Evolutionary conservation across 2,113 vertebrate genomes (phyloP).

Genomic region (Menidia beryllina): DNA sequence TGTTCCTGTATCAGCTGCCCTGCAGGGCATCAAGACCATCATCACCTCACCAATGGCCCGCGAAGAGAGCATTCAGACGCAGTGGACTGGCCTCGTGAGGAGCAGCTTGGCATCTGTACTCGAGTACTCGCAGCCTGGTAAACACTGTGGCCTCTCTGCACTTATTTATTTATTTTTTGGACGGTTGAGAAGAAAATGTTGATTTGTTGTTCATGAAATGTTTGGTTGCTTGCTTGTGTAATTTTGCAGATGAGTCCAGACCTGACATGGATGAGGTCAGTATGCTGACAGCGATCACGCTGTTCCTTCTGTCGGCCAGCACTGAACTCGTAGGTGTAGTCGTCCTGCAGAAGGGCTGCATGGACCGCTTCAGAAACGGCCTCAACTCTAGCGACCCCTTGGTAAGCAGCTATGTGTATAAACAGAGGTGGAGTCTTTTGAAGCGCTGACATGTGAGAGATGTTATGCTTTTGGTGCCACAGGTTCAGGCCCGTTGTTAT

Average conservation of each 20-base stretch:
- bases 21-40: slow-evolving; percentile 95
- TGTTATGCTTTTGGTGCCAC: slow-evolving; percentile 14
- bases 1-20: slow-evolving; percentile 88
- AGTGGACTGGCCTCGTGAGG: slow-evolving; percentile 94
- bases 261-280: slow-evolving; percentile 91
- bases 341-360: slow-evolving; percentile 92
- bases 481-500: slow-evolving; percentile 97
- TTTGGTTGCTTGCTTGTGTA: slow-evolving; percentile 8
- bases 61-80: slow-evolving; percentile 87
- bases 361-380: slow-evolving; percentile 91
- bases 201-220: background rate
- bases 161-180: too few species aligned
- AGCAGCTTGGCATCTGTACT: slow-evolving; percentile 94
- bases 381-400: slow-evolving; percentile 93
- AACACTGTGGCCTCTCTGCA: background rate
- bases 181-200: background rate
- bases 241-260: slow-evolving; percentile 84
- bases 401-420: slow-evolving; percentile 74
- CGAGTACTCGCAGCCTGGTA: slow-evolving; percentile 93
- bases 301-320: slow-evolving; percentile 94
- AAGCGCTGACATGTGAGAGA: slow-evolving; percentile 8
- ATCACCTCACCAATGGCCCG: slow-evolving; percentile 89
- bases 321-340: slow-evolving; percentile 92
- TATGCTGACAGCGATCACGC: slow-evolving; percentile 92
- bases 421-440: background rate